These are phyloP conservation scores for Orthonyx spaldingii DNA, from an alignment of 2,113 vertebrate species.

Conservation along the genomic window DNA sequence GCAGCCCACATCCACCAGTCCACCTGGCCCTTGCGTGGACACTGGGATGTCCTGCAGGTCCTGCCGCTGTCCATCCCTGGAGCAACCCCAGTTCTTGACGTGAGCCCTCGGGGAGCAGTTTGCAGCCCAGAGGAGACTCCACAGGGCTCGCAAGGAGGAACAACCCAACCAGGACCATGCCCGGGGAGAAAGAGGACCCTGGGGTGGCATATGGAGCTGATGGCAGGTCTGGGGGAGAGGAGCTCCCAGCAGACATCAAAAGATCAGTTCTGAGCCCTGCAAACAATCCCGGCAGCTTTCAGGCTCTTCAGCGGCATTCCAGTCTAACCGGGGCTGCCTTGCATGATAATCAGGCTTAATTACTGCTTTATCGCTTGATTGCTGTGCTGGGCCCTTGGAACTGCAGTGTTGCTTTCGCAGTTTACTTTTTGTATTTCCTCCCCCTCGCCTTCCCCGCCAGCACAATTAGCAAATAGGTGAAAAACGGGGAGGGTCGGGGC, in stretches of 20 bases:
- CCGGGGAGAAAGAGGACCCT: background rate
- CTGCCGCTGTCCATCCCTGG: background rate
- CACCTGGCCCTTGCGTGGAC: background rate
- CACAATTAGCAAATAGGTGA: conserved; percentile 49
- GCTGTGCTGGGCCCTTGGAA: conserved; percentile 69
- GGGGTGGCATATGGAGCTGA: conserved; percentile 6
- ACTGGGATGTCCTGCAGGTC: background rate
- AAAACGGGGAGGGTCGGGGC: background rate
- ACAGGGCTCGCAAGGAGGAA: background rate
- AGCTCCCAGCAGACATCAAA: conserved; percentile 71
- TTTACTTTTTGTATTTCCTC: conserved; percentile 64
- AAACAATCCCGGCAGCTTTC: conserved; percentile 66
- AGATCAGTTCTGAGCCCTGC: conserved; percentile 60
- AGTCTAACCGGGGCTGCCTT: conserved; percentile 72
- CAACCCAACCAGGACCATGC: background rate
- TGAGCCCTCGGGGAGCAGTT: background rate
- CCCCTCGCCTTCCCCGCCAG: conserved; percentile 20
- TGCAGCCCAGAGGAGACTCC: background rate
- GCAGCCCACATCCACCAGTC: background rate
- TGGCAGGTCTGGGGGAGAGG: conserved; percentile 30
- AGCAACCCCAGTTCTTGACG: background rate
- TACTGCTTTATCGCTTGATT: conserved; percentile 72
- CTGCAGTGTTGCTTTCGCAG: conserved; percentile 51
- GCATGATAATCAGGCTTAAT: conserved; percentile 80
- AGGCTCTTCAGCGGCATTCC: conserved; percentile 72